Evolutionary conservation across 2,888 invertebrate species (phyloP).

Genomic region (Eurytoma adleriae): DNA sequence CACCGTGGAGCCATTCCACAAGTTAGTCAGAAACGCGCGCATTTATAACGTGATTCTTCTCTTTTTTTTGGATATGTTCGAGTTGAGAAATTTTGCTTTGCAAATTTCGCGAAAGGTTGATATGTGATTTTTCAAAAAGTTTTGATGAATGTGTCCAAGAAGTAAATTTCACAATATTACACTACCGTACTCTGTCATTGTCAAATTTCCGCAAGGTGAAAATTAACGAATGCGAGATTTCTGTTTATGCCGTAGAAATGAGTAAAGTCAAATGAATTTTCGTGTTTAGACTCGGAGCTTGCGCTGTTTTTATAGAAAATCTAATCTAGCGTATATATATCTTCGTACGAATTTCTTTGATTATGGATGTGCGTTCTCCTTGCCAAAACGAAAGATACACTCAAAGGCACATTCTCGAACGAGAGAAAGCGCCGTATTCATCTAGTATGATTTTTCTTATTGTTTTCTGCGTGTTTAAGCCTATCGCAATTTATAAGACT

Average conservation of each 20-base stretch:
- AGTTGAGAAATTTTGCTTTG: slow-evolving; percentile 27
- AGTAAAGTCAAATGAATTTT: not conserved
- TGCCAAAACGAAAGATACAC: slow-evolving; percentile 37
- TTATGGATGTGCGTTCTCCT: slow-evolving; percentile 43
- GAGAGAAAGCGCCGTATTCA: slow-evolving; percentile 49
- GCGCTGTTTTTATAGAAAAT: slow-evolving; percentile 50
- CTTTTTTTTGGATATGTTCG: slow-evolving; percentile 36
- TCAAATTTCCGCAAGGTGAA: no score
- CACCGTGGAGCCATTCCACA: not conserved
- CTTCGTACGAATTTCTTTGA: slow-evolving; percentile 51
- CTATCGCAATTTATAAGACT: no score
- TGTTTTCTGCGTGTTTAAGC: no score
- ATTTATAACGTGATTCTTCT: not conserved
- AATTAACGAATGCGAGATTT: no score
- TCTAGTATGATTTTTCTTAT: not conserved
- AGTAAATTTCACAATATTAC: no score
- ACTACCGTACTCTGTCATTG: no score
- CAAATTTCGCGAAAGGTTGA: slow-evolving; percentile 27
- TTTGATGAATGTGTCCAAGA: not conserved
- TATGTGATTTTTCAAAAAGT: slow-evolving; percentile 27
- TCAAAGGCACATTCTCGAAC: slow-evolving; percentile 61
- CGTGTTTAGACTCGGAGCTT: slow-evolving; percentile 24
- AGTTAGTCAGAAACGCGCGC: slow-evolving; percentile 14
- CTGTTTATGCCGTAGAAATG: no score
- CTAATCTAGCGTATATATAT: slow-evolving; percentile 32